Evolutionary conservation across 2,888 invertebrate genomes (phyloP).

Genomic region (Mythimna impura): DNA sequence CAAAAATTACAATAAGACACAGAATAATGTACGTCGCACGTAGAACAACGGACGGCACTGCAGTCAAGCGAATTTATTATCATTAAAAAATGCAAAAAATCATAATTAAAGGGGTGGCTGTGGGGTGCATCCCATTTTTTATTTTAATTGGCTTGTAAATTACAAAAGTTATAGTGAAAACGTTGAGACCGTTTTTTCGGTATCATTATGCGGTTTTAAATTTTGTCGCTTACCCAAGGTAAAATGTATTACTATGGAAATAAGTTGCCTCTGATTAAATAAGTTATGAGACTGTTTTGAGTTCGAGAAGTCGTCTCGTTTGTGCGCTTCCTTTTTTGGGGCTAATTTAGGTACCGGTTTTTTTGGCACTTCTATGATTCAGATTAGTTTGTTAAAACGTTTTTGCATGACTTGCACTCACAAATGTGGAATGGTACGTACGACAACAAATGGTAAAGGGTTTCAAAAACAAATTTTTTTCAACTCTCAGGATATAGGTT

Average conservation of each 20-base stretch:
- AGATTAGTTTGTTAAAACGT: background rate
- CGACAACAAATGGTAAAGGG: background rate
- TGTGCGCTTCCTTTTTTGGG: slow-evolving; percentile 5
- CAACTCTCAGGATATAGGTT: background rate
- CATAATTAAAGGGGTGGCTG: slow-evolving; percentile 88
- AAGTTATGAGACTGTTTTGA: slow-evolving; percentile 45
- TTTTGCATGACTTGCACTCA: no score
- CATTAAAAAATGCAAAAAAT: slow-evolving; percentile 89
- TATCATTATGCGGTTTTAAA: slow-evolving; percentile 73
- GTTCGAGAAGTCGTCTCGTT: slow-evolving; percentile 30
- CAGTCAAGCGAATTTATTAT: slow-evolving; percentile 86
- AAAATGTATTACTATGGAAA: slow-evolving; percentile 66
- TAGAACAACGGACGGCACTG: slow-evolving; percentile 74
- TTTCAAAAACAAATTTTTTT: background rate
- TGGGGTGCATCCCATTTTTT: slow-evolving; percentile 87
- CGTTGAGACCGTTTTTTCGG: slow-evolving; percentile 77
- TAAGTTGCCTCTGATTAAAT: slow-evolving; percentile 64
- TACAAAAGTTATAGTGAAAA: slow-evolving; percentile 87
- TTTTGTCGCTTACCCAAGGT: slow-evolving; percentile 65
- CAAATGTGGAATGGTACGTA: background rate
- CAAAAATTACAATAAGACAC: slow-evolving; percentile 57
- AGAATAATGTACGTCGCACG: slow-evolving; percentile 65
- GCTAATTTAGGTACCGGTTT: background rate
- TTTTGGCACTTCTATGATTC: background rate
- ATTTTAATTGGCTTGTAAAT: slow-evolving; percentile 90